Conservation (phyloP, 2,113 vertebrate species). For the Sakesphorus luctuosus region DNA sequence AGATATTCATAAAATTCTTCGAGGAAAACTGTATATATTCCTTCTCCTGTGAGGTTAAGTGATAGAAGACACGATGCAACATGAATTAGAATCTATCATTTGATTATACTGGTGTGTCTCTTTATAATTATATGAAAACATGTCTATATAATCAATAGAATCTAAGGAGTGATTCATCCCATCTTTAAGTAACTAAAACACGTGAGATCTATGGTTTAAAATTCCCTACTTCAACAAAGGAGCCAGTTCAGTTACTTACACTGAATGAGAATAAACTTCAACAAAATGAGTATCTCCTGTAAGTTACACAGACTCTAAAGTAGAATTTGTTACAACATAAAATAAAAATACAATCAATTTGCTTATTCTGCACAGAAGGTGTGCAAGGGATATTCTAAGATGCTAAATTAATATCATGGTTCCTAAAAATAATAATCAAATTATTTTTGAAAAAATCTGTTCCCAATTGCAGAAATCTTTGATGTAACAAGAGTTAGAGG, state of each 20-base stretch:
- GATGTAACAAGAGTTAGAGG: not conserved
- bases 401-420: not conserved
- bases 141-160: not conserved
- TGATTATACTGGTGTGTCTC: not conserved
- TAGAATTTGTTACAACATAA: not conserved
- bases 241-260: not conserved
- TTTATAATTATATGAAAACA: not conserved
- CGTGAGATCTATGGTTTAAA: not conserved
- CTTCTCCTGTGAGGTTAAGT: not conserved
- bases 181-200: not conserved
- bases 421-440: not conserved
- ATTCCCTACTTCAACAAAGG: not conserved
- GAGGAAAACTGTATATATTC: not conserved
- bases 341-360: not conserved
- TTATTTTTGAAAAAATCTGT: not conserved
- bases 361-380: not conserved
- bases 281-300: not conserved
- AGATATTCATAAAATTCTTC: not conserved
- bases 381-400: not conserved
- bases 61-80: not conserved
- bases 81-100: not conserved
- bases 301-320: not conserved
- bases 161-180: not conserved
- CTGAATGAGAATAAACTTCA: not conserved
- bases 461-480: not conserved